Evolutionary conservation across 1,140 invertebrate genomes (phyloP).

Genomic region (Sinonovacula constricta): DNA sequence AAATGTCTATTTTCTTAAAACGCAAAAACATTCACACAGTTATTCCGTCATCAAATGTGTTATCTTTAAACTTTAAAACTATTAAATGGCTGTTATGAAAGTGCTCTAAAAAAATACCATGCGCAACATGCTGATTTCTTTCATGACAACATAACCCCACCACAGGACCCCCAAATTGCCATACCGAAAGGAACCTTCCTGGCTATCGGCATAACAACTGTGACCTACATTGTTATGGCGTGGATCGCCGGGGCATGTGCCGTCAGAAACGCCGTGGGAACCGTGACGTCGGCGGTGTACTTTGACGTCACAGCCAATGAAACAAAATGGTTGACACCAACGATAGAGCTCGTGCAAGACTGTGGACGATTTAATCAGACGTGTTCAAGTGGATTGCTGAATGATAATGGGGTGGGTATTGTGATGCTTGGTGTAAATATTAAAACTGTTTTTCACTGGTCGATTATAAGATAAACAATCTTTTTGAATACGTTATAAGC

Average conservation of each 20-base stretch:
- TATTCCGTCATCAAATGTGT: too few relatives aligned
- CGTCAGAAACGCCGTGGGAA: constrained; percentile 89
- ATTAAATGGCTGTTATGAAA: too few relatives aligned
- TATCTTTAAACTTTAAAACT: too few relatives aligned
- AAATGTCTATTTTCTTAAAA: too few relatives aligned
- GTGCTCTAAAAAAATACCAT: too few relatives aligned
- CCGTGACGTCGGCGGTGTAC: constrained; percentile 55
- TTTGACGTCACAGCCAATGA: constrained; percentile 5
- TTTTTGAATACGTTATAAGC: background rate
- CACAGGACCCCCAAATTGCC: constrained; percentile 85
- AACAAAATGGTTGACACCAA: constrained; percentile 4
- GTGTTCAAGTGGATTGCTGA: constrained; percentile 88
- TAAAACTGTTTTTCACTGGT: background rate
- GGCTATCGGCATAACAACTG: constrained; percentile 90
- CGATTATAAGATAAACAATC: background rate
- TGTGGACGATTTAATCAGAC: constrained; percentile 54
- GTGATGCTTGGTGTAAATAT: background rate
- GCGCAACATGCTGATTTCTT: too few relatives aligned
- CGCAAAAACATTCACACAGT: too few relatives aligned
- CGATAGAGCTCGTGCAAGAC: constrained; percentile 30
- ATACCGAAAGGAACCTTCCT: constrained; percentile 89
- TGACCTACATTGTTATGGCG: constrained; percentile 90
- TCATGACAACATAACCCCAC: constrained; percentile 42
- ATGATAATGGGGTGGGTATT: constrained; percentile 81
- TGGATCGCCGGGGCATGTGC: constrained; percentile 85